Conservation (phyloP, 2,113 vertebrate genomes). For the Telmatochromis brachygnathus region DNA sequence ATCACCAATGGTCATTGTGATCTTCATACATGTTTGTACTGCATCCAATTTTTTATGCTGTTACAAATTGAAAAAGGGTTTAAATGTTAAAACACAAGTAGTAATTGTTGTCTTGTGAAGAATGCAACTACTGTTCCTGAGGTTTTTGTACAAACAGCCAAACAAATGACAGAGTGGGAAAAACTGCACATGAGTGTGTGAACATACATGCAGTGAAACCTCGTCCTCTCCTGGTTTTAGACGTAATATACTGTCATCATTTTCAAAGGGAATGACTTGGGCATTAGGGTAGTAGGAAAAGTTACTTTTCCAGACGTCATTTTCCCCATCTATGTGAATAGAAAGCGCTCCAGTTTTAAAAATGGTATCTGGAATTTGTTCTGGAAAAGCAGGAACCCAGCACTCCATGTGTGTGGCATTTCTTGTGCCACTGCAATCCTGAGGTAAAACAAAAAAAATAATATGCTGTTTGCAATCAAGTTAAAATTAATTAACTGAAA, state of each 20-base stretch:
- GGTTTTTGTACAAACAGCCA: not conserved
- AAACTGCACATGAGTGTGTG: not conserved
- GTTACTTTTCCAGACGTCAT: conserved; percentile 22
- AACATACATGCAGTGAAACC: conserved; percentile 80
- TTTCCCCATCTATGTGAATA: conserved; percentile 72
- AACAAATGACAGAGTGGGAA: not conserved
- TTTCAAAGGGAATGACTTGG: conserved; percentile 57
- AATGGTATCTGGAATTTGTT: conserved; percentile 48
- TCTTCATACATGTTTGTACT: conserved; percentile 75
- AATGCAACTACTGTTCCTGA: not conserved
- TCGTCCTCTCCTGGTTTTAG: conserved; percentile 74
- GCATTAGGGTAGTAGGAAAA: conserved; percentile 74
- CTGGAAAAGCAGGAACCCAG: conserved; percentile 62
- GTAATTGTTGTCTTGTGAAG: not conserved
- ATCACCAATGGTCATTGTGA: conserved; percentile 80
- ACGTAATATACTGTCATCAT: conserved; percentile 43
- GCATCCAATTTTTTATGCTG: conserved; percentile 79
- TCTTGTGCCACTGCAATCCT: conserved; percentile 67
- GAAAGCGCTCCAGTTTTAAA: conserved; percentile 69
- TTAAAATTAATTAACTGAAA: not conserved
- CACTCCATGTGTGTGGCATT: conserved; percentile 70
- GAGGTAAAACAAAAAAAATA: not conserved
- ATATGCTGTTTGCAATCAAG: not conserved
- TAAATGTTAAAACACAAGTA: not conserved
- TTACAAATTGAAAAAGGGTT: not conserved